Conservation (phyloP, 2,888 invertebrate genomes). For the Noctua janthina region DNA sequence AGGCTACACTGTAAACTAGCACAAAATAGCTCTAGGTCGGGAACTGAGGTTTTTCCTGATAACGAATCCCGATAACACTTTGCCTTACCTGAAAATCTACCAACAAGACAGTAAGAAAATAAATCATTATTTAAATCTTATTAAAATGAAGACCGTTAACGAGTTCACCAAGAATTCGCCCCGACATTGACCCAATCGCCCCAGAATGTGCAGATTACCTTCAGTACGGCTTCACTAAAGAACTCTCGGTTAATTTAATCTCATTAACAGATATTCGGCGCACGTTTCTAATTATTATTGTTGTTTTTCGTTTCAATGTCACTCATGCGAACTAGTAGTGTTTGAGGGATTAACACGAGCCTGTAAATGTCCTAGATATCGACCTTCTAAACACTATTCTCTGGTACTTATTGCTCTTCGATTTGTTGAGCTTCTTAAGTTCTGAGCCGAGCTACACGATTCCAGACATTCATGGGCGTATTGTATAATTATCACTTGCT, state of each 20-base stretch:
- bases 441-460: too few species aligned
- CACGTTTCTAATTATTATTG: conserved; percentile 16
- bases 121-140: neutral
- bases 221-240: conserved; percentile 40
- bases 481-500: too few species aligned
- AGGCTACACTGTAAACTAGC: neutral
- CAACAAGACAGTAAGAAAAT: neutral
- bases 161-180: conserved; percentile 32
- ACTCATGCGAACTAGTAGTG: neutral
- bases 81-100: neutral
- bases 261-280: conserved; percentile 47
- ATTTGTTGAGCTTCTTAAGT: too few species aligned
- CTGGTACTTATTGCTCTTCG: too few species aligned
- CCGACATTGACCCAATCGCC: conserved; percentile 31
- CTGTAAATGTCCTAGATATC: neutral
- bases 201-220: conserved; percentile 34
- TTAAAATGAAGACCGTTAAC: conserved; percentile 10
- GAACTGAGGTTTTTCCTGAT: neutral
- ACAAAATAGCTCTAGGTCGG: neutral
- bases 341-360: neutral
- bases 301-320: conserved; percentile 29
- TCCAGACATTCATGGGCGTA: too few species aligned
- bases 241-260: conserved; percentile 43
- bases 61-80: neutral
- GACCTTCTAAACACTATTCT: too few species aligned